Evolutionary conservation across 1,140 invertebrate genomes (phyloP).

Genomic region (Drosophila mauritiana): DNA sequence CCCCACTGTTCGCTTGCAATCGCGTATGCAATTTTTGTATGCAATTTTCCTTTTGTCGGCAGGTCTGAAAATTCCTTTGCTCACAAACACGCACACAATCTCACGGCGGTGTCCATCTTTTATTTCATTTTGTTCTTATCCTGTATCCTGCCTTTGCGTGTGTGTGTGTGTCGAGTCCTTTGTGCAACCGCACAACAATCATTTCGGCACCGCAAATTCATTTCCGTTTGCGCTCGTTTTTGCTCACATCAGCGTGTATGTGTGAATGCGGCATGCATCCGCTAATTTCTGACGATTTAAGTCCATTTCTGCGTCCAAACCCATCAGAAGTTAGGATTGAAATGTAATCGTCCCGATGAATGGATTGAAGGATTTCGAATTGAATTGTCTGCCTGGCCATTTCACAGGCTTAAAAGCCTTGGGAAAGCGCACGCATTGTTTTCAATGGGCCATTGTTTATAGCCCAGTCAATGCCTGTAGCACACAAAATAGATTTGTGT

Average conservation of each 20-base stretch:
- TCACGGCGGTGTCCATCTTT: conserved; percentile 43
- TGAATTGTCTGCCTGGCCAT: not conserved
- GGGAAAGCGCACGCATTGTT: not conserved
- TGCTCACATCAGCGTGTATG: conserved; percentile 12
- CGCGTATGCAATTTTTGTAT: conserved; percentile 52
- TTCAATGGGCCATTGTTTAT: not conserved
- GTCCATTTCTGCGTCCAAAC: conserved; percentile 54
- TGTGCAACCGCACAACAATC: conserved; percentile 77
- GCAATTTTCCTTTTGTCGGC: conserved; percentile 48
- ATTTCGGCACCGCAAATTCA: conserved; percentile 78
- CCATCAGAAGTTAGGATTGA: conserved; percentile 19
- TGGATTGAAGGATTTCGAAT: conserved; percentile 9
- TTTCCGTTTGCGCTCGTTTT: conserved; percentile 66
- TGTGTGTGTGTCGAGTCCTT: conserved; percentile 33
- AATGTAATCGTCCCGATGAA: conserved; percentile 7
- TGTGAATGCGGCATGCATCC: conserved; percentile 49
- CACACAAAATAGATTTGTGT: too few relatives aligned
- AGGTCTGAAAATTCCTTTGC: conserved; percentile 49
- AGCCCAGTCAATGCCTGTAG: not conserved
- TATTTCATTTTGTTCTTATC: conserved; percentile 53
- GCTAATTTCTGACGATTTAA: conserved; percentile 67
- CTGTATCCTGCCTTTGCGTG: not conserved
- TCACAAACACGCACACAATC: conserved; percentile 2
- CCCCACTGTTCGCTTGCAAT: conserved; percentile 44
- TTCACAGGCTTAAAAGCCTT: not conserved